These are phyloP conservation scores for Congeria kusceri DNA, from an alignment of 2,888 invertebrate genomes.

Conservation along the genomic window DNA sequence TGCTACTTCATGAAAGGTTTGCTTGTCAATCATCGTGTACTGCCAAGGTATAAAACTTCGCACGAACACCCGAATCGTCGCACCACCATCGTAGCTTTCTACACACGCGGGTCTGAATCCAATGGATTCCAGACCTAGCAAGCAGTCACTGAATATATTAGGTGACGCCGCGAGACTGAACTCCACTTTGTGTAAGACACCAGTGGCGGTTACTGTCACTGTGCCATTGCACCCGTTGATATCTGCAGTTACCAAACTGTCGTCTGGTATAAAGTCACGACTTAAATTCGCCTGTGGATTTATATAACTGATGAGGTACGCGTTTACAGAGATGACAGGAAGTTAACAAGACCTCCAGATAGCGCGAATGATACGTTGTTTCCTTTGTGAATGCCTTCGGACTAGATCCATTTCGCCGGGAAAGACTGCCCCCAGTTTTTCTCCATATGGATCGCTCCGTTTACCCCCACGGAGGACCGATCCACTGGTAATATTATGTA, in stretches of 20 bases:
- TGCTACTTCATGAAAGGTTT: constrained; percentile 63
- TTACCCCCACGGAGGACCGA: too few relatives aligned
- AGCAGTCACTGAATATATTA: constrained; percentile 71
- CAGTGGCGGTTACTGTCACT: constrained; percentile 54
- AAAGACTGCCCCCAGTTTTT: constrained; percentile 81
- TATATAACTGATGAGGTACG: constrained; percentile 75
- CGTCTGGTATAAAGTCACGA: constrained; percentile 70
- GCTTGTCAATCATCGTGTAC: constrained; percentile 58
- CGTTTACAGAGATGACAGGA: constrained; percentile 55
- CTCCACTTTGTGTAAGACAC: constrained; percentile 57
- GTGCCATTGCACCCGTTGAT: constrained; percentile 70
- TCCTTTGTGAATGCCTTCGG: constrained; percentile 64
- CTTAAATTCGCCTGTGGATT: constrained; percentile 65
- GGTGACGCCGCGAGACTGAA: constrained; percentile 46
- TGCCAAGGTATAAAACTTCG: constrained; percentile 25
- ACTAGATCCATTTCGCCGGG: constrained; percentile 78
- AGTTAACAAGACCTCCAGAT: constrained; percentile 73
- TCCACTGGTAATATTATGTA: constrained; percentile 52
- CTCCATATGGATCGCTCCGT: constrained; percentile 73
- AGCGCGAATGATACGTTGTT: constrained; percentile 66
- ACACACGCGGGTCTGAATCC: constrained; percentile 74
- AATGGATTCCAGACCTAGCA: constrained; percentile 70
- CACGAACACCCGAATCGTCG: constrained; percentile 50
- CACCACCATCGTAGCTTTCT: constrained; percentile 71
- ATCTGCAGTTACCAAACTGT: constrained; percentile 55